These are phyloP conservation scores for Leptinotarsa tumamoca DNA, from an alignment of 2,888 invertebrate species.

Conservation along the genomic window DNA sequence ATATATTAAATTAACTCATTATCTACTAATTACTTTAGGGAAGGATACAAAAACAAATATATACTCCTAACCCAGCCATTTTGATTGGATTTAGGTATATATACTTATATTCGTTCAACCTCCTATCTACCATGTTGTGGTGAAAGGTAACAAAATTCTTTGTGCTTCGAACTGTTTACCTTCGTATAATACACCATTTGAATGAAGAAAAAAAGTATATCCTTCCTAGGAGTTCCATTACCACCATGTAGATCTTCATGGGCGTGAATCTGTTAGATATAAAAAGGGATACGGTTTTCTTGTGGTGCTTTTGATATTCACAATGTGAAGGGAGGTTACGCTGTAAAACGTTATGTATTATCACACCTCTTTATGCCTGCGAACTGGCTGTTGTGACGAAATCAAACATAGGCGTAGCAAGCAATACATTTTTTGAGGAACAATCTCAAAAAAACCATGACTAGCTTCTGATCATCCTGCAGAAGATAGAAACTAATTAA, in stretches of 20 bases:
- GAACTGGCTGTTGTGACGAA: not conserved
- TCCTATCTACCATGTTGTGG: not conserved
- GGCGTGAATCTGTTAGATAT: conserved; percentile 50
- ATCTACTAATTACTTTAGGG: too few relatives aligned
- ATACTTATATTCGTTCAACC: not conserved
- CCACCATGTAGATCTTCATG: conserved; percentile 48
- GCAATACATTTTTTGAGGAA: not conserved
- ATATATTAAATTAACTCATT: too few relatives aligned
- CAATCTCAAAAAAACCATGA: too few relatives aligned
- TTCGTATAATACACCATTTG: conserved; percentile 25
- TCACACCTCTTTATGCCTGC: conserved; percentile 15
- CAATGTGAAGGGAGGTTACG: conserved; percentile 25
- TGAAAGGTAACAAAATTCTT: not conserved
- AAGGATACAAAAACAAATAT: not conserved
- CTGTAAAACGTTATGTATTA: conserved; percentile 27
- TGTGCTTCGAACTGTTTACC: not conserved
- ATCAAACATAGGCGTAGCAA: not conserved
- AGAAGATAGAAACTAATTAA: too few relatives aligned
- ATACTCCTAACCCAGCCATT: not conserved
- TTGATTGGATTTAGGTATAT: not conserved
- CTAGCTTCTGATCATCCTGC: too few relatives aligned
- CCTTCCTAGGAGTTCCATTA: conserved; percentile 40
- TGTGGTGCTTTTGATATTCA: conserved; percentile 5
- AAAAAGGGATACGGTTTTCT: conserved; percentile 41
- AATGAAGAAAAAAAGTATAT: conserved; percentile 31